A percentile compares a stretch with the other conserved stretches of the same genome.
Conservation (phyloP, 2,888 invertebrate genomes). For the Synanthedon vespiformis region DNA sequence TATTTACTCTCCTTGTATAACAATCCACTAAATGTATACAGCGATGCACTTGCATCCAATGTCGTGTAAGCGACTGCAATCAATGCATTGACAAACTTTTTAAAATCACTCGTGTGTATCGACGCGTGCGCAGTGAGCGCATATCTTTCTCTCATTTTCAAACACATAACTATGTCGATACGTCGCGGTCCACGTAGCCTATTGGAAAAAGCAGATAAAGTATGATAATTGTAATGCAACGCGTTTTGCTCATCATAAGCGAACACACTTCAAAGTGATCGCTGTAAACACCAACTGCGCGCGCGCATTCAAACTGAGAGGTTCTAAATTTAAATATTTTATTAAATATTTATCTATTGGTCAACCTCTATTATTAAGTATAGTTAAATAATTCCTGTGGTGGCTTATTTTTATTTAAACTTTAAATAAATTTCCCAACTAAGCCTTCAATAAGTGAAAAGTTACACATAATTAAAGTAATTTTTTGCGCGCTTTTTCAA, state of each 20-base stretch:
- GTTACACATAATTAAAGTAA: conserved; percentile 3
- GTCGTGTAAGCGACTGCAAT: background rate
- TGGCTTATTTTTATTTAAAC: conserved; percentile 58
- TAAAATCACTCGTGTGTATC: conserved; percentile 50
- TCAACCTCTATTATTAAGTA: conserved; percentile 17
- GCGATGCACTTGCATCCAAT: background rate
- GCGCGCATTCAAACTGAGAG: conserved; percentile 24
- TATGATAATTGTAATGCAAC: conserved; percentile 60
- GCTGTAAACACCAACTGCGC: conserved; percentile 26
- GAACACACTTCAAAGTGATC: conserved; percentile 38
- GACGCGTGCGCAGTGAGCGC: conserved; percentile 34
- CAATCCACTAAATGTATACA: background rate
- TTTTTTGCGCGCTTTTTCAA: conserved; percentile 17
- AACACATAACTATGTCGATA: conserved; percentile 45
- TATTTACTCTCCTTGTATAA: no score
- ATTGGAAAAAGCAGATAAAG: conserved; percentile 66
- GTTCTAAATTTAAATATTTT: conserved; percentile 50
- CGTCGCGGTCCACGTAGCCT: conserved; percentile 56
- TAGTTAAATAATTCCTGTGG: conserved; percentile 13
- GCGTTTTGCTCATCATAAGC: conserved; percentile 25
- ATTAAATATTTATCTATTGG: conserved; percentile 49
- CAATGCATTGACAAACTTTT: conserved; percentile 46
- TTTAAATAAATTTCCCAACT: conserved; percentile 39
- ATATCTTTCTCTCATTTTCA: conserved; percentile 1
- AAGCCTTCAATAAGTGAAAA: conserved; percentile 11